Percentiles rank a stretch among this genome's conserved stretches.
These are phyloP conservation scores for Grapholita molesta DNA, from an alignment of 1,140 invertebrate species.

Conservation along the genomic window DNA sequence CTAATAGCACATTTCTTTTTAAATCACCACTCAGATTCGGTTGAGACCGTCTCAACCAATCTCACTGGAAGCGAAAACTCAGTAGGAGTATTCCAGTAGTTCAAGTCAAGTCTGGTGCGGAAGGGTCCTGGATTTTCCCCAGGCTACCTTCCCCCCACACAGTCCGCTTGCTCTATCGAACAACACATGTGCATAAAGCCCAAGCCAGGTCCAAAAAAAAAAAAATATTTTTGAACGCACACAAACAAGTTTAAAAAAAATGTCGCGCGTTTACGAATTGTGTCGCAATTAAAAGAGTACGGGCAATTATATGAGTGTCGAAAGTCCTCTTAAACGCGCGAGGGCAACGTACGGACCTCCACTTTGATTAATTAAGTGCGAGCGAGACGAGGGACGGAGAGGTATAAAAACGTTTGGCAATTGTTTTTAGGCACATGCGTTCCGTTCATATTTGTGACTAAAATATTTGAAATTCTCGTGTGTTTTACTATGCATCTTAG, in stretches of 20 bases:
- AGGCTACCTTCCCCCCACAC: too few species aligned
- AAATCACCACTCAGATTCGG: too few species aligned
- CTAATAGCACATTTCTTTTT: constrained; percentile 13
- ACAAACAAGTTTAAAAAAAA: too few species aligned
- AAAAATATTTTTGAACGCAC: too few species aligned
- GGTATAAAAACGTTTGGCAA: neutral
- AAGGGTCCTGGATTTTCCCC: too few species aligned
- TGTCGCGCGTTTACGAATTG: constrained; percentile 34
- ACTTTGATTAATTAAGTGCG: constrained; percentile 30
- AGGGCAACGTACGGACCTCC: constrained; percentile 25
- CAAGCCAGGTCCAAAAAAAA: too few species aligned
- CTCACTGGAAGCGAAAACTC: too few species aligned
- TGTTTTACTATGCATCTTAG: neutral
- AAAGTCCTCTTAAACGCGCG: constrained; percentile 34
- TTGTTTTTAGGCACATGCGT: neutral
- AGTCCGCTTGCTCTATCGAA: too few species aligned
- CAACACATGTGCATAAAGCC: too few species aligned
- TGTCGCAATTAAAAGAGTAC: constrained; percentile 43
- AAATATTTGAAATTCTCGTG: neutral
- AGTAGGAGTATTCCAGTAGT: too few species aligned
- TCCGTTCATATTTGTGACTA: neutral
- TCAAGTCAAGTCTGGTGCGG: too few species aligned
- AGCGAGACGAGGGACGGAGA: neutral
- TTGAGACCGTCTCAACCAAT: too few species aligned
- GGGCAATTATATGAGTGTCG: constrained; percentile 34